Evolutionary conservation across 2,888 invertebrate genomes (phyloP).

Genomic region (Apamea crenata): DNA sequence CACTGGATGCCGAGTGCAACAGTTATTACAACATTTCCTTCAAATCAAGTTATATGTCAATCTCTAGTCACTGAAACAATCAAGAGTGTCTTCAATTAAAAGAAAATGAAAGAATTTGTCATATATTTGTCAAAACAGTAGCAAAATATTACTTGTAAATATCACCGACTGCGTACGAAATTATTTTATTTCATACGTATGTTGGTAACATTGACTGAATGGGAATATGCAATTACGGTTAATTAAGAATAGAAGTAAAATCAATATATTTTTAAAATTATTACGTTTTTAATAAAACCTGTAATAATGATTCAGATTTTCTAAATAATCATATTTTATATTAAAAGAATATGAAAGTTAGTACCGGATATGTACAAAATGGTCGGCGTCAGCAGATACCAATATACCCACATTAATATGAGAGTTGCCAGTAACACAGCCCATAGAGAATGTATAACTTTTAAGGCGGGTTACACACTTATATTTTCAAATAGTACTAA

Average conservation of each 20-base stretch:
- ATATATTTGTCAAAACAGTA: conserved; percentile 86
- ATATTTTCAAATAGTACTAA: neutral
- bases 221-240: conserved; percentile 21
- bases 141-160: conserved; percentile 89
- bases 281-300: neutral
- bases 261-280: neutral
- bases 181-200: conserved; percentile 77
- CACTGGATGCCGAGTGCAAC: conserved; percentile 83
- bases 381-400: conserved; percentile 88
- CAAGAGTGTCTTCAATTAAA: conserved; percentile 63
- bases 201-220: conserved; percentile 81
- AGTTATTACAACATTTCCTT: conserved; percentile 80
- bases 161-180: conserved; percentile 90
- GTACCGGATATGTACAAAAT: conserved; percentile 77
- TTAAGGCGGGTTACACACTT: conserved; percentile 16
- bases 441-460: conserved; percentile 33
- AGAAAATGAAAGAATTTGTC: conserved; percentile 71
- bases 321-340: neutral
- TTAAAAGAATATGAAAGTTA: conserved; percentile 46
- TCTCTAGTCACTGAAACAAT: conserved; percentile 66
- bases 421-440: conserved; percentile 69
- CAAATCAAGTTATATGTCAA: conserved; percentile 67
- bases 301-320: neutral
- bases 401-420: conserved; percentile 69
- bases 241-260: neutral